phyloP scores from a whole-genome alignment of 2,113 vertebrate genomes.

The Ptilonorhynchus violaceus region DNA sequence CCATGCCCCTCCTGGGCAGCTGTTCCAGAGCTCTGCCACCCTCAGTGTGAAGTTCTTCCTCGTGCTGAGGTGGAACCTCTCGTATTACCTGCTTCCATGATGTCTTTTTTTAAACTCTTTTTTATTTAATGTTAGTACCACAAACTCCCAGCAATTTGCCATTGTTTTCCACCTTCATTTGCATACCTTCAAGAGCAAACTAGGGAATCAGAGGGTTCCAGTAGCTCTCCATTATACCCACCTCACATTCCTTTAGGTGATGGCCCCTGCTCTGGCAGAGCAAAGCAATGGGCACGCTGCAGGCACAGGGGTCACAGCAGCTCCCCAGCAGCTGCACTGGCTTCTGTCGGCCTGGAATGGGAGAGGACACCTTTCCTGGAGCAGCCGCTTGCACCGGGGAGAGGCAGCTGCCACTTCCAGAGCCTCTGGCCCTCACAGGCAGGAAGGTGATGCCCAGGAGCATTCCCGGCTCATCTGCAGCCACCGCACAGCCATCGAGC shows the following conservation, averaged over 20 bases:
- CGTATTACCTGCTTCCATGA: not conserved
- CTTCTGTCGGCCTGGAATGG: not conserved
- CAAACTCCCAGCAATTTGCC: not conserved
- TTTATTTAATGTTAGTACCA: not conserved
- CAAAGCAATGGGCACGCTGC: rapidly evolving
- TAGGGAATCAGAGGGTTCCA: not conserved
- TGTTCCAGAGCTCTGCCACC: not conserved
- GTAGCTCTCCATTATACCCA: not conserved
- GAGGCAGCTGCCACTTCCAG: not conserved
- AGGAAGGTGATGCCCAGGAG: not conserved
- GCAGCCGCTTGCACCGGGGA: rapidly evolving
- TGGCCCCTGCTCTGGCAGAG: not conserved
- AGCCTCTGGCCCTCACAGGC: not conserved
- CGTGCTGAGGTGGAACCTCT: not conserved
- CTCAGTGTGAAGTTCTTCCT: not conserved
- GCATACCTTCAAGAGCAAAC: not conserved
- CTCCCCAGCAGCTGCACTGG: rapidly evolving
- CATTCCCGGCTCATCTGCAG: not conserved
- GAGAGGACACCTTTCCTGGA: not conserved
- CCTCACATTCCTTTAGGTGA: not conserved
- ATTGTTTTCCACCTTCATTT: not conserved
- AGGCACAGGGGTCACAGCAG: not conserved
- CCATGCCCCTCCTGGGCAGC: not conserved
- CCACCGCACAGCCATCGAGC: rapidly evolving
- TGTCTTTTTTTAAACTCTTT: too few species aligned